These are phyloP conservation scores for Drosophila kanapiae DNA, from an alignment of 1,140 invertebrate genomes.

Conservation along the genomic window DNA sequence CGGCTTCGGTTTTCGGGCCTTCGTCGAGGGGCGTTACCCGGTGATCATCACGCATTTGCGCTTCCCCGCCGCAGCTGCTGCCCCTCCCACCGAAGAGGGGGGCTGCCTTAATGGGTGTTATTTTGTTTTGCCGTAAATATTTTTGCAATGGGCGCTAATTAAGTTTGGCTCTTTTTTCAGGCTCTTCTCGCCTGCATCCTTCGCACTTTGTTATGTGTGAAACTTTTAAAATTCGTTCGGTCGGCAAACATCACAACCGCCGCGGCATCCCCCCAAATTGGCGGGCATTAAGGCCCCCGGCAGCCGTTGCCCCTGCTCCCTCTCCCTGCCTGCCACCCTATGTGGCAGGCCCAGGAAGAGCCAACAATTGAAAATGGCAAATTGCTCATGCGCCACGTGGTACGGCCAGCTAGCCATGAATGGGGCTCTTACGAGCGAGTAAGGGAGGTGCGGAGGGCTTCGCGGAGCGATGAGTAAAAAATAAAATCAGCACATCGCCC, in stretches of 20 bases:
- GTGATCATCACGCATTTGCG: conserved; percentile 85
- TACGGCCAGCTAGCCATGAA: conserved; percentile 24
- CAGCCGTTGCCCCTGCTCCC: not conserved
- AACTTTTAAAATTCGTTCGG: conserved; percentile 76
- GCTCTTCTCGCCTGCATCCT: conserved; percentile 66
- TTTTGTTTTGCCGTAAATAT: conserved; percentile 84
- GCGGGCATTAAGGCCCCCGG: conserved; percentile 65
- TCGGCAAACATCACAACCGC: conserved; percentile 77
- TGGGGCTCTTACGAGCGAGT: conserved; percentile 12
- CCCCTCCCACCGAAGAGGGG: conserved; percentile 3
- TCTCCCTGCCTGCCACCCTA: not conserved
- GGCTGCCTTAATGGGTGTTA: conserved; percentile 81
- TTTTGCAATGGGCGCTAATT: conserved; percentile 83
- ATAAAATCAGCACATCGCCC: not conserved
- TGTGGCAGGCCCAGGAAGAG: no score
- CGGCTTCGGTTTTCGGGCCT: conserved; percentile 49
- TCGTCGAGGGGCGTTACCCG: conserved; percentile 80
- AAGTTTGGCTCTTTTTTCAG: conserved; percentile 71
- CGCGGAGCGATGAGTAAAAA: conserved; percentile 15
- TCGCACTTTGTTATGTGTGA: conserved; percentile 83
- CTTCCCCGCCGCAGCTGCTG: conserved; percentile 24
- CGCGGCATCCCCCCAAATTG: conserved; percentile 65
- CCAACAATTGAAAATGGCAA: conserved; percentile 28
- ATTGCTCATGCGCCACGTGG: conserved; percentile 46
- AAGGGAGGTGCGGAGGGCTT: no score